phyloP scores from a whole-genome alignment of 2,888 invertebrate species.

The Lordiphosa fenestrarum region DNA sequence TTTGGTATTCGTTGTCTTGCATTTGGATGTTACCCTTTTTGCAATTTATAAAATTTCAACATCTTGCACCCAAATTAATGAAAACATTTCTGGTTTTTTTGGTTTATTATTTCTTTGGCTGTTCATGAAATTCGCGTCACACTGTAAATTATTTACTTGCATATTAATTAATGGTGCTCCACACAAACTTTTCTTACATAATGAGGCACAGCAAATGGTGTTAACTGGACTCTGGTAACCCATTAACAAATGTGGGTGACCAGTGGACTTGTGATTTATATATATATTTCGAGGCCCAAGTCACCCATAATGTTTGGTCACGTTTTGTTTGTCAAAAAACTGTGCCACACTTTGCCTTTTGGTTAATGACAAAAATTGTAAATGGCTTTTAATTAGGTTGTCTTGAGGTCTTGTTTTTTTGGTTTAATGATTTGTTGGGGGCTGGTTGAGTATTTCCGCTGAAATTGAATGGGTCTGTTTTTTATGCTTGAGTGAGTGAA shows the following conservation, averaged over 20 bases:
- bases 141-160: conserved; percentile 54
- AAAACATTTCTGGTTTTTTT: conserved; percentile 31
- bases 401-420: conserved; percentile 1
- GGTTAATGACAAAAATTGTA: conserved; percentile 51
- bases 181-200: conserved; percentile 41
- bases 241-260: conserved; percentile 58
- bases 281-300: conserved; percentile 10
- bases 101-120: conserved; percentile 22
- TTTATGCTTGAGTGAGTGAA: conserved; percentile 31
- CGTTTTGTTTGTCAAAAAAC: conserved; percentile 26
- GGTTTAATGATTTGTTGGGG: conserved; percentile 16
- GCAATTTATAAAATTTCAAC: conserved; percentile 38
- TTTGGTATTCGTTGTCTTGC: not conserved
- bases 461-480: conserved; percentile 14
- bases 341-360: conserved; percentile 46
- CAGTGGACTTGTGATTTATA: conserved; percentile 38
- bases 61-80: conserved; percentile 25
- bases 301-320: conserved; percentile 2
- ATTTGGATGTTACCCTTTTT: conserved; percentile 8
- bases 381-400: conserved; percentile 58
- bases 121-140: conserved; percentile 46
- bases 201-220: conserved; percentile 37
- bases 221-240: conserved; percentile 41
- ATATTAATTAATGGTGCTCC: conserved; percentile 48
- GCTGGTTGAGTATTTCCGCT: conserved; percentile 26